These are phyloP conservation scores for Dimorphilus gyrociliatus DNA, from an alignment of 2,888 invertebrate species.

Conservation along the genomic window DNA sequence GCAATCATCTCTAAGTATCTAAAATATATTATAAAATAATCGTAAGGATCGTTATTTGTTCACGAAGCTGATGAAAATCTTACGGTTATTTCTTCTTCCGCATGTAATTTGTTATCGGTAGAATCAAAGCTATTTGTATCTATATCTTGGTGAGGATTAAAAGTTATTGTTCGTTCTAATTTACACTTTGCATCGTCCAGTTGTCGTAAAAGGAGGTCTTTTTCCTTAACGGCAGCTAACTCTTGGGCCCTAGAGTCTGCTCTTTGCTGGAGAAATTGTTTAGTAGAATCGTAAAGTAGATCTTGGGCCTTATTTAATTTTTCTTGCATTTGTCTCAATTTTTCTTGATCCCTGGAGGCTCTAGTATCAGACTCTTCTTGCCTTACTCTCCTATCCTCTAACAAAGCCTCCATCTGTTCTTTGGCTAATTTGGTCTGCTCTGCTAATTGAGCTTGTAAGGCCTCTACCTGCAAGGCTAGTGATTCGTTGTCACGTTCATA, in stretches of 20 bases:
- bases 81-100: background rate
- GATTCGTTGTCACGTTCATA: too few species aligned
- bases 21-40: constrained; percentile 4
- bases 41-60: background rate
- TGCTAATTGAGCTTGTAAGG: constrained; percentile 24
- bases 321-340: constrained; percentile 31
- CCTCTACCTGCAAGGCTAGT: constrained; percentile 4
- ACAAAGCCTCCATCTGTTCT: constrained; percentile 32
- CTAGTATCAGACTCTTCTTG: constrained; percentile 34
- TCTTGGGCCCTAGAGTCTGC: constrained; percentile 31
- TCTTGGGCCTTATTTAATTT: constrained; percentile 39
- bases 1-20: constrained; percentile 28
- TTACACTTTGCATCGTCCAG: too few species aligned
- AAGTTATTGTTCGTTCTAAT: too few species aligned
- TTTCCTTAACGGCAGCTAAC: constrained; percentile 34
- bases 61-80: background rate
- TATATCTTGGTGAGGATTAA: too few species aligned
- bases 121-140: too few species aligned
- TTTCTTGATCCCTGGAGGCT: constrained; percentile 30
- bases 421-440: constrained; percentile 34
- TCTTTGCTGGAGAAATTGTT: constrained; percentile 33
- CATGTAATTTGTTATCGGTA: background rate
- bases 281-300: constrained; percentile 36
- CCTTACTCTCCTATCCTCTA: constrained; percentile 34
- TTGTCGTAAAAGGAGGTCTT: constrained; percentile 29